Conservation (phyloP, 2,797 vertebrate genomes). For the Anguilla pacifica region DNA sequence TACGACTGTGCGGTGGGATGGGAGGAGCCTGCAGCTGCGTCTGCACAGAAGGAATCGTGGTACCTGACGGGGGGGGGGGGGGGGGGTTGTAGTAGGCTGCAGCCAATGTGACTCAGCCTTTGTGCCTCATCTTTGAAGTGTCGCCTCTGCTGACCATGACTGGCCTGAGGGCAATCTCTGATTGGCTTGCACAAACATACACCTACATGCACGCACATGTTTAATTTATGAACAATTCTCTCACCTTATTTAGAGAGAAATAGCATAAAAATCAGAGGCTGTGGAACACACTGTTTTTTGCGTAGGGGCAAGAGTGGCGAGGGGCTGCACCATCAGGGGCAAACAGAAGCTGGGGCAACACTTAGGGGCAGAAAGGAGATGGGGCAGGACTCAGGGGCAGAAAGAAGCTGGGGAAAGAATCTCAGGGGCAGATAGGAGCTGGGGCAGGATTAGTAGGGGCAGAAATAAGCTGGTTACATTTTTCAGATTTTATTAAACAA, state of each 20-base stretch:
- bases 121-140: background rate
- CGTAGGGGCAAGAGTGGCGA: background rate
- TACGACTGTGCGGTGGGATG: background rate
- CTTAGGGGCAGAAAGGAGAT: too few relatives aligned
- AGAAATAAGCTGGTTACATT: too few relatives aligned
- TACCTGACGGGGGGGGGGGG: background rate
- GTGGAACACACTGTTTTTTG: background rate
- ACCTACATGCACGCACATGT: constrained; percentile 18
- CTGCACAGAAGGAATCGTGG: background rate
- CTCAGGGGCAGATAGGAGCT: too few relatives aligned
- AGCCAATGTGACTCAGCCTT: background rate
- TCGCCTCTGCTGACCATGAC: background rate
- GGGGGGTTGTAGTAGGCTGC: background rate
- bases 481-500: too few relatives aligned
- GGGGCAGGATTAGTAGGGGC: too few relatives aligned
- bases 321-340: background rate
- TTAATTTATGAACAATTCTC: background rate
- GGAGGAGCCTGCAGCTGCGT: background rate
- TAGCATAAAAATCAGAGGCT: background rate
- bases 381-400: too few relatives aligned
- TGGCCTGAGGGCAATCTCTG: background rate
- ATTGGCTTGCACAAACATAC: background rate
- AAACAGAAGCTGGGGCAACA: background rate
- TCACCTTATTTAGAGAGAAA: background rate
- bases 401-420: too few relatives aligned